phyloP scores from a whole-genome alignment of 2,888 invertebrate species.

The Leptinotarsa haldemani region DNA sequence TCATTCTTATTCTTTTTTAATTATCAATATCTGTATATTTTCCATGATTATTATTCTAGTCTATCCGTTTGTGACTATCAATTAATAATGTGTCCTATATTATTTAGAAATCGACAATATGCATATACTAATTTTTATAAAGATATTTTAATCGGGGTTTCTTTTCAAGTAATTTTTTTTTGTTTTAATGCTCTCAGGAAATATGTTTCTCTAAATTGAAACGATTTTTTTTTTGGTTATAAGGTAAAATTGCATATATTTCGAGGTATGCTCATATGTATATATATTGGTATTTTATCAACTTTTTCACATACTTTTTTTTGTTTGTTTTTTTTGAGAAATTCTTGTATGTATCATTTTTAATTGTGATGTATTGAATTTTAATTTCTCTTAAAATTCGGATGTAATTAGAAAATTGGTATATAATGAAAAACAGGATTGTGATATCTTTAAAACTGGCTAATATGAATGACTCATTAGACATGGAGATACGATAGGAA shows the following conservation, averaged over 20 bases:
- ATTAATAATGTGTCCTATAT: constrained; percentile 27
- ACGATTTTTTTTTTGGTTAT: constrained; percentile 4
- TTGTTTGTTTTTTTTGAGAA: neutral
- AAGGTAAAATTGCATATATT: constrained; percentile 2
- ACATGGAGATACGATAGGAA: no score
- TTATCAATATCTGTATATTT: constrained; percentile 40
- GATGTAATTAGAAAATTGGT: neutral
- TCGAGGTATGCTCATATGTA: neutral
- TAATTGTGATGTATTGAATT: neutral
- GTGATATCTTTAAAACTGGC: no score
- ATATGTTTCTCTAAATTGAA: constrained; percentile 10
- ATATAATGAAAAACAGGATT: no score
- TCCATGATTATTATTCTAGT: constrained; percentile 39
- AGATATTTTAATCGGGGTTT: constrained; percentile 15
- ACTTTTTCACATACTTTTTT: neutral
- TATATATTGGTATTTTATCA: constrained; percentile 11
- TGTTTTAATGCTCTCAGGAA: neutral
- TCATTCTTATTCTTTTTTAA: constrained; percentile 22
- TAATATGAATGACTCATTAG: no score
- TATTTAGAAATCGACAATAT: constrained; percentile 14
- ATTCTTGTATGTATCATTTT: neutral
- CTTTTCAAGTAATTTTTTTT: constrained; percentile 1
- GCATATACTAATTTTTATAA: constrained; percentile 17
- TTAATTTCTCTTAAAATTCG: neutral
- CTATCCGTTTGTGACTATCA: constrained; percentile 39